phyloP scores from a whole-genome alignment of 2,797 vertebrate genomes.

The Poeciliopsis presidionis region DNA sequence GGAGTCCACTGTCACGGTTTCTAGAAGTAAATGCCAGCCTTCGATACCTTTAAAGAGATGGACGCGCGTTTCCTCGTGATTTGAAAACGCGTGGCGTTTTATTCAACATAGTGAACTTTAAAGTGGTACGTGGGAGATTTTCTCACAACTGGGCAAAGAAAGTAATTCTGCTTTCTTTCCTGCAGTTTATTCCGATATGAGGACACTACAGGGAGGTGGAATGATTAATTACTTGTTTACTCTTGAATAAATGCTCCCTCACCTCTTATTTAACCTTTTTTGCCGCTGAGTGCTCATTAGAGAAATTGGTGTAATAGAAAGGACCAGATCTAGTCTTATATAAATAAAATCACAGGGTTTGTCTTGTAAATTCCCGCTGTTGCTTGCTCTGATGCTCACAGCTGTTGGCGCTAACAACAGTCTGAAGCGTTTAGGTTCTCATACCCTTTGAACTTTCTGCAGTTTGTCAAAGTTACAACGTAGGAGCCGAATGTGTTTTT shows the following conservation, averaged over 20 bases:
- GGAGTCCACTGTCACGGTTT: not conserved
- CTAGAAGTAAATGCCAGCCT: conserved; percentile 13
- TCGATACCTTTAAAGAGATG: conserved; percentile 11
- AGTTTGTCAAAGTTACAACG: not conserved
- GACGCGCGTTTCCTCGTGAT: conserved; percentile 1
- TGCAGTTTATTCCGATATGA: conserved; percentile 26
- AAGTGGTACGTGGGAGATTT: not conserved
- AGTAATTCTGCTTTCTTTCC: conserved; percentile 13
- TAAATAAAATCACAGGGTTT: conserved; percentile 32
- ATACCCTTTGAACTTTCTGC: not conserved
- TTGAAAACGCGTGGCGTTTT: conserved; percentile 5
- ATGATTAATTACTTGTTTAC: conserved; percentile 72
- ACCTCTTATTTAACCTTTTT: conserved; percentile 57
- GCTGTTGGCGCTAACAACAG: not conserved
- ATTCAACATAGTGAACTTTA: conserved; percentile 3
- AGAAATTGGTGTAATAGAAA: conserved; percentile 34
- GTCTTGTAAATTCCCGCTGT: conserved; percentile 9
- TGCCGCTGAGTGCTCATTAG: conserved; percentile 42
- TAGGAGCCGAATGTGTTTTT: not conserved
- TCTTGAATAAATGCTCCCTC: conserved; percentile 51
- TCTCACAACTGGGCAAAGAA: conserved; percentile 19
- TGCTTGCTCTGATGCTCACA: not conserved
- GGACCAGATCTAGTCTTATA: conserved; percentile 35
- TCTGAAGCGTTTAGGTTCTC: not conserved
- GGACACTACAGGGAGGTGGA: conserved; percentile 29